Evolutionary conservation across 2,888 invertebrate genomes (phyloP).

Genomic region (Drosophila borborema): DNA sequence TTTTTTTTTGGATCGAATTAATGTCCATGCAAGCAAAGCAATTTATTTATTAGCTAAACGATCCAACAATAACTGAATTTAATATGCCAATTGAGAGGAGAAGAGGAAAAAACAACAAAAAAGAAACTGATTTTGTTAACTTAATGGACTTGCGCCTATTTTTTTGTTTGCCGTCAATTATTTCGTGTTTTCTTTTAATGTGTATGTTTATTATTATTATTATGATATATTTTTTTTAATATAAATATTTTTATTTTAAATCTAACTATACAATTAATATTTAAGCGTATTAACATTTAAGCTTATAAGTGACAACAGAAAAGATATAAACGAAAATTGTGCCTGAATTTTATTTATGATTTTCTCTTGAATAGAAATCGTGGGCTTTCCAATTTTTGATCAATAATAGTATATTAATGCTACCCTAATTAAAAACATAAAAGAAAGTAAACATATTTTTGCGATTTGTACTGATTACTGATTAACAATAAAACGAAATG

Average conservation of each 20-base stretch:
- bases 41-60: slow-evolving; percentile 43
- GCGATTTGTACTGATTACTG: slow-evolving; percentile 82
- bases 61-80: slow-evolving; percentile 37
- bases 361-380: slow-evolving; percentile 17
- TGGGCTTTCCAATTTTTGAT: slow-evolving; percentile 40
- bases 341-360: slow-evolving; percentile 36
- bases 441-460: slow-evolving; percentile 48
- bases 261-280: slow-evolving; percentile 72
- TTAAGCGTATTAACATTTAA: slow-evolving; percentile 78
- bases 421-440: slow-evolving; percentile 34
- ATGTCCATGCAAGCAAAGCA: slow-evolving; percentile 27
- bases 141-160: slow-evolving; percentile 29
- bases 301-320: slow-evolving; percentile 60
- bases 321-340: slow-evolving; percentile 23
- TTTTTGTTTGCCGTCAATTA: slow-evolving; percentile 50
- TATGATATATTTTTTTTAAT: slow-evolving; percentile 30
- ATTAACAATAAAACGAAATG: slow-evolving; percentile 67
- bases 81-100: slow-evolving; percentile 35
- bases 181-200: slow-evolving; percentile 38
- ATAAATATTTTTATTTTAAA: slow-evolving; percentile 45
- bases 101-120: slow-evolving; percentile 3
- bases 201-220: slow-evolving; percentile 38
- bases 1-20: slow-evolving; percentile 25
- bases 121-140: slow-evolving; percentile 36
- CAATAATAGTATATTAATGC: slow-evolving; percentile 50